These are phyloP conservation scores for Petrocephalus sullivani DNA, from an alignment of 2,797 vertebrate species.

Conservation along the genomic window DNA sequence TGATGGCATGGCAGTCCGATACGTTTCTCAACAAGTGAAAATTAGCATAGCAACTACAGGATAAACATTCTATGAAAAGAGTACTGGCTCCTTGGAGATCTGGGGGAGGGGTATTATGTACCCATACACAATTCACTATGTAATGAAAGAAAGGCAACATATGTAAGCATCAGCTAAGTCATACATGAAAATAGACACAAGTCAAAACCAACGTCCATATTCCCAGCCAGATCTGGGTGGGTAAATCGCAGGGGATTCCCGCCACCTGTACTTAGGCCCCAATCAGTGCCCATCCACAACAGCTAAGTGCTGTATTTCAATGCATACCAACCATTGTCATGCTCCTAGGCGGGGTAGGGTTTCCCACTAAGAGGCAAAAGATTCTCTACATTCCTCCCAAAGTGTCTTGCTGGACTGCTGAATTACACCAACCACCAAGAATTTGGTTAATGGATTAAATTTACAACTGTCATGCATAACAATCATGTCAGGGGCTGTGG, in stretches of 20 bases:
- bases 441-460: neutral
- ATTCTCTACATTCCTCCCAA: neutral
- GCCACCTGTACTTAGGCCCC: neutral
- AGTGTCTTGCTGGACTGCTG: neutral
- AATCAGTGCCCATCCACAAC: neutral
- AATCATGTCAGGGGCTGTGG: neutral
- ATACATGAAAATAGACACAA: neutral
- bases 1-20: neutral
- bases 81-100: neutral
- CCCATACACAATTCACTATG: neutral
- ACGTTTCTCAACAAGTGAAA: neutral
- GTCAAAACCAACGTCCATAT: neutral
- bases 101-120: neutral
- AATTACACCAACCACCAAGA: constrained; percentile 7
- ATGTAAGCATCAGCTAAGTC: neutral
- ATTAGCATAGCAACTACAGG: neutral
- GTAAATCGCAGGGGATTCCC: neutral
- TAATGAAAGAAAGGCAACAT: neutral
- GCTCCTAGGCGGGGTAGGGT: neutral
- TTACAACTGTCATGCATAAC: neutral
- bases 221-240: neutral
- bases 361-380: neutral
- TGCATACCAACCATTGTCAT: constrained; percentile 3
- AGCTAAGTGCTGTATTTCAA: neutral
- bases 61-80: neutral